Evolutionary conservation across 2,888 invertebrate species (phyloP).

Genomic region (Strigamia transsilvanica): DNA sequence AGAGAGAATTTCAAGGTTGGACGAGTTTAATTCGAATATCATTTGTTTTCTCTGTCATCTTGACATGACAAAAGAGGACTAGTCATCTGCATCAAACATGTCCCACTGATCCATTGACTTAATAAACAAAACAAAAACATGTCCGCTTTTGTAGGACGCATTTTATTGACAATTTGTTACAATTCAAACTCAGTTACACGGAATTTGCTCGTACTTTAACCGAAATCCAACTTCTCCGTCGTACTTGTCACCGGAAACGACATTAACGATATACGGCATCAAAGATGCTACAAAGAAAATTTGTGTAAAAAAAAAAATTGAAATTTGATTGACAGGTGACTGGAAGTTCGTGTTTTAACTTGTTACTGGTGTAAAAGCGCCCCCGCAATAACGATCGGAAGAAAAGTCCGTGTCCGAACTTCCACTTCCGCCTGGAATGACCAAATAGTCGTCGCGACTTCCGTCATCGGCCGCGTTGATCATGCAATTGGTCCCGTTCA

Average conservation of each 20-base stretch:
- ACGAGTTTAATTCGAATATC: not conserved
- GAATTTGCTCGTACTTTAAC: conserved; percentile 50
- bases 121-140: not conserved
- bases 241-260: conserved; percentile 52
- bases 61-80: conserved; percentile 12
- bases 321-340: not conserved
- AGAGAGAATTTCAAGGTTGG: conserved; percentile 35
- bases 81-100: conserved; percentile 7
- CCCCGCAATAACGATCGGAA: conserved; percentile 52
- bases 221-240: conserved; percentile 53
- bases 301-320: conserved; percentile 26
- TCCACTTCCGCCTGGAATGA: conserved; percentile 52
- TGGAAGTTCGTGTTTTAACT: not conserved
- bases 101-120: conserved; percentile 35
- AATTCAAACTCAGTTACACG: conserved; percentile 41
- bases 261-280: conserved; percentile 52
- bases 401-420: not conserved
- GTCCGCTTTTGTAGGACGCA: not conserved
- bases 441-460: conserved; percentile 52
- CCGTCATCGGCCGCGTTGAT: conserved; percentile 36
- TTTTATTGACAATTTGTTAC: conserved; percentile 39
- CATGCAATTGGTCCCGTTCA: conserved; percentile 32
- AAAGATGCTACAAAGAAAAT: conserved; percentile 40
- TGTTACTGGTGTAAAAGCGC: conserved; percentile 50
- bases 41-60: conserved; percentile 15